phyloP scores from a whole-genome alignment of 2,797 vertebrate genomes.

The Melanotaenia maccullochi region DNA sequence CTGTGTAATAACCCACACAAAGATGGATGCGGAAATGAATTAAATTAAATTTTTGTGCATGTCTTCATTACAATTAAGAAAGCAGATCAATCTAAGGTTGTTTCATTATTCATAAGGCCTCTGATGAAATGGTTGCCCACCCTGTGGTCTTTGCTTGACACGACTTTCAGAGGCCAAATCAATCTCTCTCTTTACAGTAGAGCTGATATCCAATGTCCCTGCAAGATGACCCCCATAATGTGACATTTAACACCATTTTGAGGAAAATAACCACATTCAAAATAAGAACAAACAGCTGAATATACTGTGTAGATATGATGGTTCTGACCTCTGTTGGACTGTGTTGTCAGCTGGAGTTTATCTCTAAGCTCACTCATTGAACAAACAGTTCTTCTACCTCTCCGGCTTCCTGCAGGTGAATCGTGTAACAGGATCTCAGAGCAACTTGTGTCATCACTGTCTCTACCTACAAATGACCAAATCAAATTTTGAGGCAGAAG shows the following conservation, averaged over 20 bases:
- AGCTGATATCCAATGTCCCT: constrained; percentile 6
- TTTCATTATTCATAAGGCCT: not conserved
- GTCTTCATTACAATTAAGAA: not conserved
- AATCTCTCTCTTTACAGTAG: constrained; percentile 28
- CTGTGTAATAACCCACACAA: constrained; percentile 1
- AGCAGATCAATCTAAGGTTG: not conserved
- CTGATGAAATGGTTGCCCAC: constrained; percentile 44
- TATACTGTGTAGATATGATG: not conserved
- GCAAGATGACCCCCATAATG: not conserved
- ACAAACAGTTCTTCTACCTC: constrained; percentile 14
- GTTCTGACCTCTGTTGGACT: constrained; percentile 57
- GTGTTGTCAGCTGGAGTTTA: constrained; percentile 12
- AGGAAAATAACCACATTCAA: not conserved
- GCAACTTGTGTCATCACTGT: constrained; percentile 51
- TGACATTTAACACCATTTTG: not conserved
- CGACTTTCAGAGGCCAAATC: not conserved
- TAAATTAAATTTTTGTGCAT: too few relatives aligned
- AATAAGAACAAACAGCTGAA: not conserved
- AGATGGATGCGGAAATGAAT: not conserved
- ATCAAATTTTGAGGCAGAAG: not conserved
- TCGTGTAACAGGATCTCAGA: constrained; percentile 46
- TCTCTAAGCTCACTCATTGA: constrained; percentile 19
- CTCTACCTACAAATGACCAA: constrained; percentile 48
- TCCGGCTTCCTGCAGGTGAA: constrained; percentile 49
- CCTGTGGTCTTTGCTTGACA: constrained; percentile 35